These are phyloP conservation scores for Ophion ventricosus DNA, from an alignment of 2,888 invertebrate species.

Conservation along the genomic window DNA sequence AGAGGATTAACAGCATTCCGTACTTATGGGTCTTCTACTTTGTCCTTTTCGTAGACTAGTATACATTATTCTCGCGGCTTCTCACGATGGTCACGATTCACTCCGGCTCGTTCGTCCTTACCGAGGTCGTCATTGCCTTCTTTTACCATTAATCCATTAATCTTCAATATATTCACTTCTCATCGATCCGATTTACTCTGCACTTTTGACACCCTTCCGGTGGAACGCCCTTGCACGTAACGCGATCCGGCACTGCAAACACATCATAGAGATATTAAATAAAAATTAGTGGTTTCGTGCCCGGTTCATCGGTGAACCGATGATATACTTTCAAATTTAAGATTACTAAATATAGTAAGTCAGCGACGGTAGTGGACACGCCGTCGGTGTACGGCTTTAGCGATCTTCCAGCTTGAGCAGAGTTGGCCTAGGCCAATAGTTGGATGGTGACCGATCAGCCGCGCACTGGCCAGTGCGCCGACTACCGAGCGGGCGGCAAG, in stretches of 20 bases:
- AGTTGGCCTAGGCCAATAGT: too few relatives aligned
- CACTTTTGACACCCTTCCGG: slow-evolving; percentile 70
- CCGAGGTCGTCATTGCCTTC: slow-evolving; percentile 36
- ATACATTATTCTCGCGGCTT: slow-evolving; percentile 44
- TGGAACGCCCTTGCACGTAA: slow-evolving; percentile 20
- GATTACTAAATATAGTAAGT: too few relatives aligned
- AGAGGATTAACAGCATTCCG: slow-evolving; percentile 70
- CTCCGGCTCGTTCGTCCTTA: slow-evolving; percentile 54
- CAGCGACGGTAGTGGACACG: too few relatives aligned
- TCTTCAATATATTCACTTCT: slow-evolving; percentile 60
- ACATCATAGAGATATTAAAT: neutral
- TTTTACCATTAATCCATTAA: neutral
- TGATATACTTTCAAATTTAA: too few relatives aligned
- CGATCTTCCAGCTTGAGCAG: too few relatives aligned
- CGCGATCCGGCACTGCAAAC: slow-evolving; percentile 14
- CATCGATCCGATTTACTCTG: slow-evolving; percentile 67
- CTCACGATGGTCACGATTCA: slow-evolving; percentile 35
- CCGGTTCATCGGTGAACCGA: neutral
- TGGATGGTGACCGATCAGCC: too few relatives aligned
- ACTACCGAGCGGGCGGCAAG: too few relatives aligned
- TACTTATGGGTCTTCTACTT: slow-evolving; percentile 72
- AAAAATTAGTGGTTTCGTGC: neutral
- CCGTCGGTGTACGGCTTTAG: too few relatives aligned
- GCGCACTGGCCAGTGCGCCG: too few relatives aligned
- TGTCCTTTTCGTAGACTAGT: slow-evolving; percentile 67